Evolutionary conservation across 2,888 invertebrate species (phyloP).

Genomic region (Athetis lepigone): DNA sequence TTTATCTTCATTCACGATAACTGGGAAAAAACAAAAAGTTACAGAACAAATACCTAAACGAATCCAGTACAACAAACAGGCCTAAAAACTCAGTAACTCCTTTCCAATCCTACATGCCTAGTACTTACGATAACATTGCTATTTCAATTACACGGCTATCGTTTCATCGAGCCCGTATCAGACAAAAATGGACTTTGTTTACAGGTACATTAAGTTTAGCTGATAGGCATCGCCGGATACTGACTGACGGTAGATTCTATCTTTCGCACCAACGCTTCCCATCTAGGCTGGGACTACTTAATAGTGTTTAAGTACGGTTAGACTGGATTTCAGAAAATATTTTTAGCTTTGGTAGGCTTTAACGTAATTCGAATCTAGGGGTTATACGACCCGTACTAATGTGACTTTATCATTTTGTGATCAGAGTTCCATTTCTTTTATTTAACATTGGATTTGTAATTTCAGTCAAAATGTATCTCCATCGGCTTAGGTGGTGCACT

Average conservation of each 20-base stretch:
- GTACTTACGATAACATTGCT: conserved; percentile 26
- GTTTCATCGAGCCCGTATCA: conserved; percentile 34
- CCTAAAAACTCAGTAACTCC: background rate
- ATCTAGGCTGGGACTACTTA: conserved; percentile 38
- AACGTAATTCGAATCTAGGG: background rate
- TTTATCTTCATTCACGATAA: too few species aligned
- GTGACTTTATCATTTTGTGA: too few species aligned
- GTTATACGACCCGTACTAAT: background rate
- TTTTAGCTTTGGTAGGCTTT: conserved; percentile 10
- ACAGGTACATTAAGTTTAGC: conserved; percentile 45
- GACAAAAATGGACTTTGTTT: conserved; percentile 34
- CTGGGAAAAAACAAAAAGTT: too few species aligned
- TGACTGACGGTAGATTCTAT: conserved; percentile 45
- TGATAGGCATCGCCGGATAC: conserved; percentile 51
- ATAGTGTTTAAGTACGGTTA: conserved; percentile 32
- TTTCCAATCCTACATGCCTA: conserved; percentile 19
- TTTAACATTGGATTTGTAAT: too few species aligned
- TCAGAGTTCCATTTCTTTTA: too few species aligned
- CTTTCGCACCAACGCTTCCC: conserved; percentile 42
- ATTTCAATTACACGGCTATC: conserved; percentile 49
- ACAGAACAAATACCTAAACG: background rate
- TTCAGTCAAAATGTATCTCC: too few species aligned
- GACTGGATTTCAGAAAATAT: conserved; percentile 14
- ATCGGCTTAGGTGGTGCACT: too few species aligned
- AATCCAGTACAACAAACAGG: background rate